Percentiles rank a stretch among this genome's conserved stretches.
These are phyloP conservation scores for Halcyon chelicuti DNA, from an alignment of 2,797 vertebrate genomes.

Conservation along the genomic window DNA sequence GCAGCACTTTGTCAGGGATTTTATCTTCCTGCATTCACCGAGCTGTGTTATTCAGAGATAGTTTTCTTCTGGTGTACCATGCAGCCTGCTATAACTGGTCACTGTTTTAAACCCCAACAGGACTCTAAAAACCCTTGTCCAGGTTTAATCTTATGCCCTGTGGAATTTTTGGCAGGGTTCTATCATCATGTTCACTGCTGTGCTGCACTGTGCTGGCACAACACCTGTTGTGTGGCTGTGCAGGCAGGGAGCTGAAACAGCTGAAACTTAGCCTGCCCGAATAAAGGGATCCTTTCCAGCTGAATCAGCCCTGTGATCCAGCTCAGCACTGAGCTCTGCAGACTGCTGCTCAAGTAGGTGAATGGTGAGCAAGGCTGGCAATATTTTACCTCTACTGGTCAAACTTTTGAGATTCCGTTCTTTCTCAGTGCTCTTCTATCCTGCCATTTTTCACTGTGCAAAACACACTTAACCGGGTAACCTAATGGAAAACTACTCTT, in stretches of 20 bases:
- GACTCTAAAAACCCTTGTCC: neutral
- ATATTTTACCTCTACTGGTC: neutral
- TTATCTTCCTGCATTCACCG: neutral
- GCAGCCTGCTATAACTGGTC: neutral
- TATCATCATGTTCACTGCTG: neutral
- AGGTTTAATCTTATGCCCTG: neutral
- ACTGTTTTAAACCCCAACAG: neutral
- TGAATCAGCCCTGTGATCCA: neutral
- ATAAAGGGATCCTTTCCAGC: neutral
- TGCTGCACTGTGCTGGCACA: neutral
- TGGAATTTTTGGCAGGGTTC: neutral
- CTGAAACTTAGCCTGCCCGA: neutral
- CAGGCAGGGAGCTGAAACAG: neutral
- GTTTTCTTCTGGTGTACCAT: neutral
- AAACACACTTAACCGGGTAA: neutral
- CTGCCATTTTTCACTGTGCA: neutral
- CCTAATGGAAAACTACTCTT: neutral
- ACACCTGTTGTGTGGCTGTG: neutral
- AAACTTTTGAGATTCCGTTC: neutral
- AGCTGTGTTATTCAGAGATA: neutral
- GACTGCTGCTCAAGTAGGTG: neutral
- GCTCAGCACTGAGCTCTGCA: neutral
- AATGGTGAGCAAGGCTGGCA: neutral
- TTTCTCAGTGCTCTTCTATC: neutral
- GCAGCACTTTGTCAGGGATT: neutral